Conservation (phyloP, 2,113 vertebrate genomes). For the Scopus umbretta region DNA sequence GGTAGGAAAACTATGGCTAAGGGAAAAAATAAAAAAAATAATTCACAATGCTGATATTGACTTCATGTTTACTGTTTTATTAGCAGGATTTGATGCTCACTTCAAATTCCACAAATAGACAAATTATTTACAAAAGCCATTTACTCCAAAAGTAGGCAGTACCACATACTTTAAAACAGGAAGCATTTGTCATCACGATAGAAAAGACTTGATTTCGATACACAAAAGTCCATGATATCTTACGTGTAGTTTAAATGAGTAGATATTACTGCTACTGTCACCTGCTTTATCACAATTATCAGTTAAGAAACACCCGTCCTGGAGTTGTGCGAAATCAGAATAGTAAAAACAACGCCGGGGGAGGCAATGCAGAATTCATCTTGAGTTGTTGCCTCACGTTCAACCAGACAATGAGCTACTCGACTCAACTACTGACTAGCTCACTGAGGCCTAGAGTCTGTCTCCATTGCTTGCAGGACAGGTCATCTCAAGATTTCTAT, state of each 20-base stretch:
- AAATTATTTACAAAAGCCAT: constrained; percentile 9
- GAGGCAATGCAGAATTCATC: not conserved
- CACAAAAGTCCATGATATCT: not conserved
- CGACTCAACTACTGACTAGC: not conserved
- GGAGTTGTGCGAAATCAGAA: not conserved
- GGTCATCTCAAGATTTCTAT: not conserved
- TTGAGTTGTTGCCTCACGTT: not conserved
- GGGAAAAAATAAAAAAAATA: not conserved
- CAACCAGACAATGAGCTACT: not conserved
- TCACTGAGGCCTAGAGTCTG: not conserved
- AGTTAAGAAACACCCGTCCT: not conserved
- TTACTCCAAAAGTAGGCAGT: not conserved
- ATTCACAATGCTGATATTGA: not conserved
- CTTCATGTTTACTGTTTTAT: constrained; percentile 21
- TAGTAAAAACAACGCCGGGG: not conserved
- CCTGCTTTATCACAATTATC: not conserved
- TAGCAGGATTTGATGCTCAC: not conserved
- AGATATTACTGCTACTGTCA: not conserved
- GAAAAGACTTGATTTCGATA: not conserved
- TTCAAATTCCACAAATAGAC: constrained; percentile 1
- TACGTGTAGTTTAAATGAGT: not conserved
- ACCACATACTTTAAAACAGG: not conserved
- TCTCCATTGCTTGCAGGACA: not conserved
- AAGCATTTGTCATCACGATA: not conserved
- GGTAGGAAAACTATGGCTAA: not conserved